A percentile compares a stretch with the other conserved stretches of the same genome.
phyloP scores from a whole-genome alignment of 2,113 vertebrate genomes.

The Mellivora capensis region DNA sequence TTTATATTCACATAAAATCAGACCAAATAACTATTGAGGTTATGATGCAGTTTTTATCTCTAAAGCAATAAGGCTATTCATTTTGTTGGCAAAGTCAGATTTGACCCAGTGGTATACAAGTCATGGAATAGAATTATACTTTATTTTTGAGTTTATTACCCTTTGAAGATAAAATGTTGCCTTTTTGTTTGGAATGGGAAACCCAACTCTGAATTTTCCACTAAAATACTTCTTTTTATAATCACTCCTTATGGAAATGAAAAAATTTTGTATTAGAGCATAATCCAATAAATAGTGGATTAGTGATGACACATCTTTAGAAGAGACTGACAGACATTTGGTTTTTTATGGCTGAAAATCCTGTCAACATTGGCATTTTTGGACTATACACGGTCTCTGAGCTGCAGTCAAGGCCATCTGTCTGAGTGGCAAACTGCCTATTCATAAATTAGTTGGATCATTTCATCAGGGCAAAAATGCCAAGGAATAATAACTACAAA shows the following conservation, averaged over 20 bases:
- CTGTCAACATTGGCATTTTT: slow-evolving; percentile 75
- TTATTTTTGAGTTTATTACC: background rate
- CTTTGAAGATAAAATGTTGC: slow-evolving; percentile 4
- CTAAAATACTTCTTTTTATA: slow-evolving; percentile 11
- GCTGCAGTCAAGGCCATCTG: slow-evolving; percentile 81
- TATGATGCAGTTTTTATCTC: background rate
- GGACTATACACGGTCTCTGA: slow-evolving; percentile 66
- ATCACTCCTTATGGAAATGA: background rate
- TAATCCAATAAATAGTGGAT: slow-evolving; percentile 67
- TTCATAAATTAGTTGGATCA: slow-evolving; percentile 76
- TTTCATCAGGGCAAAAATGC: slow-evolving; percentile 73
- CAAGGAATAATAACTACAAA: slow-evolving; percentile 74
- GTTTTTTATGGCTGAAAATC: slow-evolving; percentile 75
- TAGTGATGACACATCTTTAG: slow-evolving; percentile 63
- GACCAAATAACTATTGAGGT: background rate
- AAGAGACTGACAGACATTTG: slow-evolving; percentile 77
- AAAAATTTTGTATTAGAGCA: slow-evolving; percentile 47
- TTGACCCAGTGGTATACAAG: background rate
- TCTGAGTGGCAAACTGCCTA: slow-evolving; percentile 74
- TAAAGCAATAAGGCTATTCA: background rate
- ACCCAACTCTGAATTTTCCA: slow-evolving; percentile 44
- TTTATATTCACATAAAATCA: background rate
- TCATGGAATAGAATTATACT: background rate
- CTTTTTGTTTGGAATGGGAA: slow-evolving; percentile 21
- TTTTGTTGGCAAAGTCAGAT: background rate